Evolutionary conservation across 2,113 vertebrate species (phyloP).

Genomic region (Pedetes capensis): DNA sequence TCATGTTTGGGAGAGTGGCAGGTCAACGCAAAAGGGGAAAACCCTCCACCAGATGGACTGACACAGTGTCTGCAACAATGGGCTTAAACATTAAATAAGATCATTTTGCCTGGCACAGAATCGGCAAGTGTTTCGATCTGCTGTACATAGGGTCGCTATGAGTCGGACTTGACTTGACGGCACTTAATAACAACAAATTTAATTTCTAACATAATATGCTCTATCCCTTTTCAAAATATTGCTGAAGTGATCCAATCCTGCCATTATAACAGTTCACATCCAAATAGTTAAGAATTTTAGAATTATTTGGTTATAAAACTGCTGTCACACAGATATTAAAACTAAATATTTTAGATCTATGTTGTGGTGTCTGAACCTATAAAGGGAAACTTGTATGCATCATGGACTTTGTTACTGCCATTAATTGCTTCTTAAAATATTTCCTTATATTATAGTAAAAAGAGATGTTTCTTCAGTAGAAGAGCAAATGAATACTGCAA

Average conservation of each 20-base stretch:
- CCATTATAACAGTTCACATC: background rate
- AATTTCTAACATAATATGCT: background rate
- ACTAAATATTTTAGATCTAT: background rate
- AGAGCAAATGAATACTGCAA: background rate
- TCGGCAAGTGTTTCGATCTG: too few species aligned
- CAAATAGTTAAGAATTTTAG: background rate
- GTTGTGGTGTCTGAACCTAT: background rate
- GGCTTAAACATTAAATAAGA: too few species aligned
- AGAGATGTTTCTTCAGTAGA: background rate
- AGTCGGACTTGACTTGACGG: too few species aligned
- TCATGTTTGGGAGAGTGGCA: too few species aligned
- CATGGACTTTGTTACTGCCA: background rate
- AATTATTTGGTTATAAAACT: background rate
- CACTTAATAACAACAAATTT: too few species aligned
- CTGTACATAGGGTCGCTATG: too few species aligned
- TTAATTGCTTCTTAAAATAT: background rate
- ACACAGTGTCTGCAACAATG: too few species aligned
- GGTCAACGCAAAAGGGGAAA: too few species aligned
- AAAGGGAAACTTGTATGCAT: background rate
- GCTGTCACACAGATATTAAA: background rate
- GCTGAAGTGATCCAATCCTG: background rate
- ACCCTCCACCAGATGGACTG: too few species aligned
- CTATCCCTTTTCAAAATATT: background rate
- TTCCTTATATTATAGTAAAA: background rate
- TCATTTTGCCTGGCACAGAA: too few species aligned